phyloP scores from a whole-genome alignment of 2,113 vertebrate genomes.

The Periophthalmodon schlosseri region DNA sequence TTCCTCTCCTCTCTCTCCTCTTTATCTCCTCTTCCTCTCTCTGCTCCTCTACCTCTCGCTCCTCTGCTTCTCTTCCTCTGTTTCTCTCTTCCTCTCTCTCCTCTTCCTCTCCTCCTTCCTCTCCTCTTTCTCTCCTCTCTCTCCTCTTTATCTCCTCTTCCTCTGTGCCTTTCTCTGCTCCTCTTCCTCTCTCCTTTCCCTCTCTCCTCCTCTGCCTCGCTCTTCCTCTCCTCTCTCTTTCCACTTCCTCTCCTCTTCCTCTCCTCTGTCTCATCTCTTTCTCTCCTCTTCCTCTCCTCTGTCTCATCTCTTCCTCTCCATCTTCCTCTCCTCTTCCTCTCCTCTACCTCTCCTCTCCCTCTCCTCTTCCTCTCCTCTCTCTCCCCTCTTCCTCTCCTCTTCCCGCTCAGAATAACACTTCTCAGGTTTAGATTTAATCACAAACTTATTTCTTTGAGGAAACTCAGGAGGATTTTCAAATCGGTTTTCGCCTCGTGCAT shows the following conservation, averaged over 20 bases:
- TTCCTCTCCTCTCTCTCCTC: too few species aligned
- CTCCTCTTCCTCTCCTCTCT: conserved; percentile 1
- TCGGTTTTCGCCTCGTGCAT: too few species aligned
- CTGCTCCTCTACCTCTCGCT: too few species aligned
- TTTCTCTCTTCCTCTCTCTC: too few species aligned
- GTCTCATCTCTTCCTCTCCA: background rate
- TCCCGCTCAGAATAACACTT: conserved; percentile 16
- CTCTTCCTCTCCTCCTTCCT: too few species aligned
- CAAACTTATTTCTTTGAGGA: background rate
- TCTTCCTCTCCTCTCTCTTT: too few species aligned
- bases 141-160: too few species aligned
- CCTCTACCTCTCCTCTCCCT: background rate
- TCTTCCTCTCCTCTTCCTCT: background rate
- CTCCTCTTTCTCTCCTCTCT: rapidly evolving
- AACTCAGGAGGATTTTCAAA: background rate
- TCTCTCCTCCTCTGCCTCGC: too few species aligned
- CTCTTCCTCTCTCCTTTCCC: too few species aligned
- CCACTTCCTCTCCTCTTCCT: too few species aligned
- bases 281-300: rapidly evolving
- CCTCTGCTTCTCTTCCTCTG: too few species aligned
- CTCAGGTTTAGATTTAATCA: conserved; percentile 1
- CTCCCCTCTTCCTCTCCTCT: background rate
- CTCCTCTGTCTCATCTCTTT: rapidly evolving
- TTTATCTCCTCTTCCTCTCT: too few species aligned
- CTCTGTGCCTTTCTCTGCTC: rapidly evolving